A percentile compares a stretch with the other conserved stretches of the same genome.
Evolutionary conservation across 2,888 invertebrate species (phyloP).

Genomic region (Blastobasis adustella): DNA sequence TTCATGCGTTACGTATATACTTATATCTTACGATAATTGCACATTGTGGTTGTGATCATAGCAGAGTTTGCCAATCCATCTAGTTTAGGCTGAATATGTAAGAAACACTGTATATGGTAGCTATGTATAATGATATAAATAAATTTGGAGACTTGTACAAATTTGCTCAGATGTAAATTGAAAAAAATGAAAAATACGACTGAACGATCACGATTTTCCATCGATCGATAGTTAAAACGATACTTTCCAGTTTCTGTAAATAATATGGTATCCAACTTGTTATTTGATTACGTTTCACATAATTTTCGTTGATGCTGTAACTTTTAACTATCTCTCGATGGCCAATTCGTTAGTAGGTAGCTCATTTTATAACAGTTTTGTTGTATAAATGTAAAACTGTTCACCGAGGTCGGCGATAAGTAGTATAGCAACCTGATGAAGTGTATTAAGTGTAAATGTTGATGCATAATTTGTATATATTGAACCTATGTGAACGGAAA

Average conservation of each 20-base stretch:
- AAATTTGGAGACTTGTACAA: conserved; percentile 72
- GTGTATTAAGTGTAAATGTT: conserved; percentile 69
- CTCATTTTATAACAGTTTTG: conserved; percentile 54
- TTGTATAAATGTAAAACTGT: conserved; percentile 49
- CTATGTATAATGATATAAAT: conserved; percentile 38
- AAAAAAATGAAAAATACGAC: conserved; percentile 48
- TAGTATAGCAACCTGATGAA: conserved; percentile 39
- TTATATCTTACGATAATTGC: conserved; percentile 35
- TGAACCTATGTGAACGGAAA: conserved; percentile 65
- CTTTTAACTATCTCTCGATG: conserved; percentile 35
- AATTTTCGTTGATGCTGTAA: no score
- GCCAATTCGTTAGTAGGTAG: conserved; percentile 31
- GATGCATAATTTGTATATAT: conserved; percentile 71
- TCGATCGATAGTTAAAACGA: conserved; percentile 61
- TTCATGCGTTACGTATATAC: conserved; percentile 19
- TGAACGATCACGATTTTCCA: conserved; percentile 64
- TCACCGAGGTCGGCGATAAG: conserved; percentile 41
- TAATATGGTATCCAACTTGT: no score
- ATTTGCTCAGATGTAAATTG: conserved; percentile 70
- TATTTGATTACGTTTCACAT: no score
- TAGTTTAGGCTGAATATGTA: conserved; percentile 36
- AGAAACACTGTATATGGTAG: conserved; percentile 53
- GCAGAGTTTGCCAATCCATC: conserved; percentile 67
- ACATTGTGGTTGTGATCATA: conserved; percentile 72
- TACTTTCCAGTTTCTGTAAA: no score